Conservation (phyloP, 2,888 invertebrate species). For the Agrochola lota region DNA sequence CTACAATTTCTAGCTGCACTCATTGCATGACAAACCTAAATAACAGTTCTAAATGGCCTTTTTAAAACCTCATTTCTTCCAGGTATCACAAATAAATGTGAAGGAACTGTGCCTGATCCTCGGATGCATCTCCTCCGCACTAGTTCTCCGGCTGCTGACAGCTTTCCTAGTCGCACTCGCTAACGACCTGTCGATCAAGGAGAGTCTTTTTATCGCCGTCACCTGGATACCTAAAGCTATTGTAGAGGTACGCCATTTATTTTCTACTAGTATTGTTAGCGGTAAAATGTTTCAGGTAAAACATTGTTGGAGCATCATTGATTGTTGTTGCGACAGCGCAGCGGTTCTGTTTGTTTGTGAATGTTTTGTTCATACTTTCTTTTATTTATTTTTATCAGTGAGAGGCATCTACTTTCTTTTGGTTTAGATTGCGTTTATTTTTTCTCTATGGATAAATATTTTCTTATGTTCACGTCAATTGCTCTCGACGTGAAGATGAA, state of each 20-base stretch:
- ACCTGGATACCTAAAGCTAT: conserved; percentile 89
- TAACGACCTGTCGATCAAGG: conserved; percentile 82
- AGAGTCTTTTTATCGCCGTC: conserved; percentile 84
- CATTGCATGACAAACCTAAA: too few relatives aligned
- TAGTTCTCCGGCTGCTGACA: conserved; percentile 81
- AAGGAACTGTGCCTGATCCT: conserved; percentile 81
- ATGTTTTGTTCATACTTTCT: conserved; percentile 40
- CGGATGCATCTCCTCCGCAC: conserved; percentile 81
- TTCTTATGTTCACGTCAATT: conserved; percentile 29
- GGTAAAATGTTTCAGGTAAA: conserved; percentile 40
- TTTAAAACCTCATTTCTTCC: conserved; percentile 43
- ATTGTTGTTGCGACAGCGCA: conserved; percentile 35
- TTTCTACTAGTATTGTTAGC: conserved; percentile 40
- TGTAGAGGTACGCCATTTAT: conserved; percentile 81
- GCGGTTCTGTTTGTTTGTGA: conserved; percentile 12
- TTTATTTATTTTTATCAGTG: conserved; percentile 32
- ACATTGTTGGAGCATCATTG: conserved; percentile 35
- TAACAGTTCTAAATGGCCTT: background rate
- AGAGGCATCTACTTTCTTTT: conserved; percentile 8
- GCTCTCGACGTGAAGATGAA: background rate
- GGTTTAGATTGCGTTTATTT: background rate
- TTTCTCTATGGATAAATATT: background rate
- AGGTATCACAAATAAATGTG: conserved; percentile 81
- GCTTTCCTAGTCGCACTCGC: conserved; percentile 84
- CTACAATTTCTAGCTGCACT: background rate